Evolutionary conservation across 1,140 invertebrate genomes (phyloP), one percentile per base, ranked within the genome.

Genomic region (Ectropis grisescens): DNA sequence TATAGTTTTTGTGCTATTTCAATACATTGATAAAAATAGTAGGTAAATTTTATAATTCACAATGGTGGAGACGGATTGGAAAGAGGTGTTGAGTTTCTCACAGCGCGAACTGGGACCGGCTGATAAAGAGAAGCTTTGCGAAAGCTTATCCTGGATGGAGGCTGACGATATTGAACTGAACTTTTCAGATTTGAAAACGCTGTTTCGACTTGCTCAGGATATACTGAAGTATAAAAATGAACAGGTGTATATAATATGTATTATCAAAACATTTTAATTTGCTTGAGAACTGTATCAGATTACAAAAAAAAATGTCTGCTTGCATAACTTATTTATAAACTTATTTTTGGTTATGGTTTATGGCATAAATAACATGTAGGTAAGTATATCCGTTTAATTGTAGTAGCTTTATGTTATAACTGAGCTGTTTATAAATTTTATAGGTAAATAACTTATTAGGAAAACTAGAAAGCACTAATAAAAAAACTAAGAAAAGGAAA

Each of bases 161-260:
- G 75, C 79, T 1, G 82, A 87, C 13, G 82, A 85, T 40, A 83
- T 87, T 15, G 78, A 85, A 44, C 40, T 85, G 6, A 83, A 85
- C 53, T 65, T 83, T 35, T 55, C 82, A 12, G 84, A 87, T 46
- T 69, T 86, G 26, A 82, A 84, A 51, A 72, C 56, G 1, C 46
- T 89, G 14, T 85, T 89, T 52, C 80, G 80, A 55, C 43, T 89
- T 2, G 70, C 85, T 1, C 87, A 89, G 60, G 87, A 88, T 75
- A 84, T 89, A 45, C 58, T 89, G 16, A 87, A 87, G 56, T 86
- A 84, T 52, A 89, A 88, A 72, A 85, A 82, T 40, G 87, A 88
- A 66, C 87, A 89, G 83, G 88, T 89, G 72, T 33, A 12, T 11
- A 33, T n/a, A 2, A n/a, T n/a, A n/a, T n/a, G n/a, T n/a, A n/a